Evolutionary conservation across 1,140 invertebrate species (phyloP).

Genomic region (Zaprionus inermis): DNA sequence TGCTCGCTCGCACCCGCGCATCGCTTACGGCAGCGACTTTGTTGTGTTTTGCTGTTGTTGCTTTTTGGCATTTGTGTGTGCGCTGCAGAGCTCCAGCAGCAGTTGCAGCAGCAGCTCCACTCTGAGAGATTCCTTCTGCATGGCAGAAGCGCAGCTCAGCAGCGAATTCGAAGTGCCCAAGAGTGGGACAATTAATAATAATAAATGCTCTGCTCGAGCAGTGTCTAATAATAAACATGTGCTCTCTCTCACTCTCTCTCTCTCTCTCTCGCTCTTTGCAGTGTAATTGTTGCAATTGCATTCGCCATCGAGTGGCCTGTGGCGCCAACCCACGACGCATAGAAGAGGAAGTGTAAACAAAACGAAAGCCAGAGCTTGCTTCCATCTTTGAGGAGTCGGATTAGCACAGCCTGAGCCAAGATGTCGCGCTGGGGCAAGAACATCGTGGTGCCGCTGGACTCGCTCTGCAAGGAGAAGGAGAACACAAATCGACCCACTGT

Average conservation of each 20-base stretch:
- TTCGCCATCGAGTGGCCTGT: constrained; percentile 32
- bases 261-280: constrained; percentile 20
- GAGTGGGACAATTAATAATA: not conserved
- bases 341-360: constrained; percentile 42
- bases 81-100: constrained; percentile 10
- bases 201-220: constrained; percentile 1
- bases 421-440: constrained; percentile 88
- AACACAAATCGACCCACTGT: constrained; percentile 94
- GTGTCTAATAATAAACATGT: constrained; percentile 21
- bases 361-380: constrained; percentile 23
- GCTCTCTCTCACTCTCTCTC: constrained; percentile 5
- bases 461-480: constrained; percentile 89
- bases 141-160: constrained; percentile 7
- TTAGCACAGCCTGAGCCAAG: constrained; percentile 50
- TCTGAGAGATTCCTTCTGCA: constrained; percentile 23
- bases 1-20: constrained; percentile 63
- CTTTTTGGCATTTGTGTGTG: constrained; percentile 49
- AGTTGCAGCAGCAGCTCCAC: constrained; percentile 23
- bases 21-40: constrained; percentile 53
- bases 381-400: constrained; percentile 4
- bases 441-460: constrained; percentile 87
- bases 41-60: constrained; percentile 76
- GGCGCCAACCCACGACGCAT: constrained; percentile 15
- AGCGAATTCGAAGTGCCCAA: not conserved
- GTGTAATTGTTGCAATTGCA: constrained; percentile 44